phyloP scores from a whole-genome alignment of 2,888 invertebrate species.

The Eudasyphora cyanicolor region DNA sequence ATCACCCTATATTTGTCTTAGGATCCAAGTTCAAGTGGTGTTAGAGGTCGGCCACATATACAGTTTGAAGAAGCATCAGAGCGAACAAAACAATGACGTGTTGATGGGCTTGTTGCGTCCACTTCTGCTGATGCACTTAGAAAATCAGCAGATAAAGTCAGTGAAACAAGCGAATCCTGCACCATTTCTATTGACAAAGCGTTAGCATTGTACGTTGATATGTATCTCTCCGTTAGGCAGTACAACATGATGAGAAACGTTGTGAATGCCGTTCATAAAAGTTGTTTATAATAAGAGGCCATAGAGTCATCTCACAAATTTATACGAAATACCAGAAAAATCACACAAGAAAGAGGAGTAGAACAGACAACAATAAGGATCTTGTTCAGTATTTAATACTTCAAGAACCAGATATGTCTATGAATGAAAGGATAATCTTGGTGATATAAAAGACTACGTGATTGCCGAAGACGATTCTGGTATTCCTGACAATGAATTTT shows the following conservation, averaged over 20 bases:
- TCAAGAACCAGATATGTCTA: too few species aligned
- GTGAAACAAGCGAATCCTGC: background rate
- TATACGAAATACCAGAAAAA: too few species aligned
- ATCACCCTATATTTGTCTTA: background rate
- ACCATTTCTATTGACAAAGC: conserved; percentile 20
- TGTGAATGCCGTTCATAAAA: background rate
- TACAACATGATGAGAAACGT: conserved; percentile 28
- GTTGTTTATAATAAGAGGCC: too few species aligned
- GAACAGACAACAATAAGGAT: too few species aligned
- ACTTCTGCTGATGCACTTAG: background rate
- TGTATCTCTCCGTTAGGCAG: conserved; percentile 19
- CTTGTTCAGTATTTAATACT: too few species aligned
- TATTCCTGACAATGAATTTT: too few species aligned
- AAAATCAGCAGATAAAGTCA: background rate
- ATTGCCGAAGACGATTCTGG: too few species aligned
- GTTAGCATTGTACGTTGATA: background rate
- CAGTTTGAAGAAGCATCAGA: background rate
- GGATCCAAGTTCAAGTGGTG: background rate
- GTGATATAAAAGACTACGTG: too few species aligned
- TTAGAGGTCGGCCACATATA: background rate
- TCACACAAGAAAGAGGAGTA: too few species aligned
- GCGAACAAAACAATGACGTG: background rate
- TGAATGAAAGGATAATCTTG: too few species aligned
- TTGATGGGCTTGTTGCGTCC: background rate
- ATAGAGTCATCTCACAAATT: too few species aligned